phyloP scores from a whole-genome alignment of 2,797 vertebrate genomes.

The Spinus pinus region DNA sequence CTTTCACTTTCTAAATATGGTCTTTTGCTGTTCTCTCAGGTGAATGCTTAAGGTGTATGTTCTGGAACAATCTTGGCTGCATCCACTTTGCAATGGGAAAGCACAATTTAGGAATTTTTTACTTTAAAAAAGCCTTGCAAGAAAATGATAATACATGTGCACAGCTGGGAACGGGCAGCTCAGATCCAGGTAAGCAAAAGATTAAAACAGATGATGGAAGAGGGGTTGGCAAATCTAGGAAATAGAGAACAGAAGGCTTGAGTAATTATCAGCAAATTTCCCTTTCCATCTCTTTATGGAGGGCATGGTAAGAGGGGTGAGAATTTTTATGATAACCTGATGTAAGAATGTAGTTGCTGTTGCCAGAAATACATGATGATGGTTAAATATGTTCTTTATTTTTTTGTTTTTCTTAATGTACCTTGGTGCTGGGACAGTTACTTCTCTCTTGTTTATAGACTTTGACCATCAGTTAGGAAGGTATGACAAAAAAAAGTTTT shows the following conservation, averaged over 20 bases:
- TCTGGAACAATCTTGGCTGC: conserved; percentile 99
- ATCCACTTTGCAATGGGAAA: conserved; percentile 99
- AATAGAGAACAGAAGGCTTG: background rate
- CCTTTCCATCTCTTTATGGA: background rate
- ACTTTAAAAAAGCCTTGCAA: conserved; percentile 98
- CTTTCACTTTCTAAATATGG: background rate
- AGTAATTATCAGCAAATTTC: background rate
- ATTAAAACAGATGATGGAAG: background rate
- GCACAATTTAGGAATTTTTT: conserved; percentile 97
- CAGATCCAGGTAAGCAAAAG: conserved; percentile 83
- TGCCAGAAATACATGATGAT: background rate
- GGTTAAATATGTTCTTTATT: background rate
- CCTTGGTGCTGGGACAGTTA: background rate
- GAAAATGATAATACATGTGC: conserved; percentile 94
- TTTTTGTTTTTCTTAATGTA: background rate
- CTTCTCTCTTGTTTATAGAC: background rate
- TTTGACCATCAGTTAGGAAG: background rate
- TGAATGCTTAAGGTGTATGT: conserved; percentile 98
- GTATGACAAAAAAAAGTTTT: background rate
- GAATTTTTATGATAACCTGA: background rate
- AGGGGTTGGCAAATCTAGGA: background rate
- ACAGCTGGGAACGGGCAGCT: conserved; percentile 83
- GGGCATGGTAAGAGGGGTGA: background rate
- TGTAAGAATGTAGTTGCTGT: background rate
- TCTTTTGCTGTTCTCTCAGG: conserved; percentile 74